A percentile compares a stretch with the other conserved stretches of the same genome.
Conservation (phyloP, 1,140 invertebrate species). For the Caenorhabditis inopinata region DNA sequence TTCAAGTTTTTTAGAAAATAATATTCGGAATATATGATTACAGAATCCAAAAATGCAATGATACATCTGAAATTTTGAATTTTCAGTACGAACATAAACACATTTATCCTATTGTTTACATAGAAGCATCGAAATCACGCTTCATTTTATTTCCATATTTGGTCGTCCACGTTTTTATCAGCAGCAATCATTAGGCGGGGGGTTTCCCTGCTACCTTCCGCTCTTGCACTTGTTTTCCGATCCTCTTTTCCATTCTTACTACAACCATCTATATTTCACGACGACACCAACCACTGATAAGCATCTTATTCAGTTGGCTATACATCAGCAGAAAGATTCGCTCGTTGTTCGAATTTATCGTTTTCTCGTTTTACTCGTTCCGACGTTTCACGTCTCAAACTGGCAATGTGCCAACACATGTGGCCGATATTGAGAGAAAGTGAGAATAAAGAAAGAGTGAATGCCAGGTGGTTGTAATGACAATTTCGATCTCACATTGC, state of each 20-base stretch:
- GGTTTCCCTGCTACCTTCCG: background rate
- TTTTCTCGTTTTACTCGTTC: background rate
- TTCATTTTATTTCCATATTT: too few relatives aligned
- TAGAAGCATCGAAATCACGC: too few relatives aligned
- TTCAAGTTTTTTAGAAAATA: too few relatives aligned
- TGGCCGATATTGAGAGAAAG: background rate
- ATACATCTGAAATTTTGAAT: too few relatives aligned
- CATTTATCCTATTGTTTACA: too few relatives aligned
- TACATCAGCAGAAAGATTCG: background rate
- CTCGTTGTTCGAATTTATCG: background rate
- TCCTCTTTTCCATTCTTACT: background rate
- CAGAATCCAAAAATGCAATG: too few relatives aligned
- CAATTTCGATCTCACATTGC: conserved; percentile 17
- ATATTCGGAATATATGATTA: too few relatives aligned
- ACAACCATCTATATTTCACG: background rate
- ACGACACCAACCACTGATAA: conserved; percentile 9
- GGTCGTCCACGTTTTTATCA: conserved; percentile 10
- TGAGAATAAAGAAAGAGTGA: background rate
- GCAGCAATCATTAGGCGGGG: background rate
- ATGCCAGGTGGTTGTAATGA: conserved; percentile 33
- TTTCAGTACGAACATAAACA: too few relatives aligned
- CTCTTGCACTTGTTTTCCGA: background rate
- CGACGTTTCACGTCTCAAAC: background rate
- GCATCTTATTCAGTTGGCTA: background rate
- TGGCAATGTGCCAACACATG: conserved; percentile 25